Evolutionary conservation across 2,113 vertebrate species (phyloP).

Genomic region (Tetraodon nigroviridis): DNA sequence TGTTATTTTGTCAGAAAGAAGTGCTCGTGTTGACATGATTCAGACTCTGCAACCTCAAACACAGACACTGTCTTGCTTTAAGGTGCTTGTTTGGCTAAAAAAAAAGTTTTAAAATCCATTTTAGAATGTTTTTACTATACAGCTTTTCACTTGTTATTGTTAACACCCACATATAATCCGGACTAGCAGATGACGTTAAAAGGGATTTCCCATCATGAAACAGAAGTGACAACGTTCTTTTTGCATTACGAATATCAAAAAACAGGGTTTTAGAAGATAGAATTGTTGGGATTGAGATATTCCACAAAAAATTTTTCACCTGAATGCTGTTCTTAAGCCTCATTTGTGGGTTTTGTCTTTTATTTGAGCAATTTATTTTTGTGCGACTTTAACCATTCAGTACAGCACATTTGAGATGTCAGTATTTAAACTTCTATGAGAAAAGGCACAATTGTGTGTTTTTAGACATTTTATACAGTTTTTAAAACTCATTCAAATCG

Average conservation of each 20-base stretch:
- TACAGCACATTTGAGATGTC: too few species aligned
- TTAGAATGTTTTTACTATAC: not conserved
- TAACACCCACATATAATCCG: not conserved
- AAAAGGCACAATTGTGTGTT: too few species aligned
- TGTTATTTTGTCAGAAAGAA: not conserved
- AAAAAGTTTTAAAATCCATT: not conserved
- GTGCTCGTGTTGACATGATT: not conserved
- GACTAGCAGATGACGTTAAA: not conserved
- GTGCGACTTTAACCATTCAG: too few species aligned
- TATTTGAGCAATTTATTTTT: too few species aligned
- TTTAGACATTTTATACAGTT: too few species aligned
- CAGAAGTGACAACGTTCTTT: not conserved
- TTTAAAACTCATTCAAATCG: not conserved
- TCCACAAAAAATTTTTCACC: too few species aligned
- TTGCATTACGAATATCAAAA: not conserved
- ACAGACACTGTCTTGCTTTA: not conserved
- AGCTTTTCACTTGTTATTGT: not conserved
- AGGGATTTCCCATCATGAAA: not conserved
- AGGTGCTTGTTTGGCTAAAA: not conserved
- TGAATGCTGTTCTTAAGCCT: too few species aligned
- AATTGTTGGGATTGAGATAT: not conserved
- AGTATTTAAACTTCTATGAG: too few species aligned
- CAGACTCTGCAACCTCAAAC: not conserved
- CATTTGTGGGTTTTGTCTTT: too few species aligned
- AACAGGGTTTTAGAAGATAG: not conserved